These are phyloP conservation scores for Meta bourneti DNA, from an alignment of 2,888 invertebrate genomes.

Conservation along the genomic window DNA sequence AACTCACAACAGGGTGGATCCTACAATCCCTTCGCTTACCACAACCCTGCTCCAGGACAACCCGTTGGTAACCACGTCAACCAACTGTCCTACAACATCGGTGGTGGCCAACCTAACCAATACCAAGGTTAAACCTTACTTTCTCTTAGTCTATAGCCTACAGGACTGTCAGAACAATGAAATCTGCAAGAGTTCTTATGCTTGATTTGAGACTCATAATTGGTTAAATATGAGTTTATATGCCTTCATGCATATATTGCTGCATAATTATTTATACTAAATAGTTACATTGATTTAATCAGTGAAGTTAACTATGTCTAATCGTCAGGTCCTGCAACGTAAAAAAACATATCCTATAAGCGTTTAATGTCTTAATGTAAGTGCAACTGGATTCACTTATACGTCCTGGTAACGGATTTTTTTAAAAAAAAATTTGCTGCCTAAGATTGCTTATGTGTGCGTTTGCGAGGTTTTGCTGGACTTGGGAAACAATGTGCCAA, in stretches of 20 bases:
- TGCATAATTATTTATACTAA: neutral
- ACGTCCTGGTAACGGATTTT: constrained; percentile 1
- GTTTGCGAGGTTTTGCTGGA: neutral
- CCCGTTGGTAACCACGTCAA: constrained; percentile 18
- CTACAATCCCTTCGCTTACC: constrained; percentile 69
- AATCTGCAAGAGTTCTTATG: too few species aligned
- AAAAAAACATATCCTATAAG: neutral
- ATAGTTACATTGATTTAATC: neutral
- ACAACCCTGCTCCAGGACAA: constrained; percentile 57
- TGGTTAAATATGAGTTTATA: too few species aligned
- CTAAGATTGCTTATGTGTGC: neutral
- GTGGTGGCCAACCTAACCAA: constrained; percentile 44
- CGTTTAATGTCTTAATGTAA: neutral
- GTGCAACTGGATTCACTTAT: constrained; percentile 19
- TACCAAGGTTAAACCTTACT: constrained; percentile 61
- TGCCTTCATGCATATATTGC: too few species aligned
- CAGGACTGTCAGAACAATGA: neutral
- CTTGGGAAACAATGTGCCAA: constrained; percentile 3
- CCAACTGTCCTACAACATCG: constrained; percentile 69
- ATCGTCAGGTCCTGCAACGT: neutral
- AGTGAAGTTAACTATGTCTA: too few species aligned
- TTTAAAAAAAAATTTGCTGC: neutral
- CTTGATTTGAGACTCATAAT: too few species aligned
- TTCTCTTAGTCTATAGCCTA: neutral
- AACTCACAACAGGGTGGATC: constrained; percentile 32